Percentiles rank a stretch among this genome's conserved stretches.
phyloP scores from a whole-genome alignment of 1,140 invertebrate species.

The Cotesia typhae region DNA sequence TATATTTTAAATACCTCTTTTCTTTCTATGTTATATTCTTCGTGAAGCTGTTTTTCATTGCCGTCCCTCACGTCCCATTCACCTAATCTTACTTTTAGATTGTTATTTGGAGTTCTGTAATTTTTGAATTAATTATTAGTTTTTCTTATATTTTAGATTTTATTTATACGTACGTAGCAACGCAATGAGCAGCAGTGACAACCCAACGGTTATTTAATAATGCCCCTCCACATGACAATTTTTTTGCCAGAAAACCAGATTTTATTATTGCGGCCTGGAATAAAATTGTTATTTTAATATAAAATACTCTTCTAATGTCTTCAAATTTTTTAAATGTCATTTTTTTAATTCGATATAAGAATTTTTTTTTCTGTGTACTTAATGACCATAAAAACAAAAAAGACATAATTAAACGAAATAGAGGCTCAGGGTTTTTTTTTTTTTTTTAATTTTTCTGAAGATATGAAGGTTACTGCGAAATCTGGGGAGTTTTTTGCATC shows the following conservation, averaged over 20 bases:
- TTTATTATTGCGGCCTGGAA: constrained; percentile 86
- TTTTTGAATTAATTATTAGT: neutral
- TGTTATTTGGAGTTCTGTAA: constrained; percentile 79
- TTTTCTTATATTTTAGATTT: neutral
- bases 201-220: constrained; percentile 91
- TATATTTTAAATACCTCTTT: constrained; percentile 74
- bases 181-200: constrained; percentile 88
- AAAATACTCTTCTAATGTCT: too few species aligned
- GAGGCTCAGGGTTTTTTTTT: too few species aligned
- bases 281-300: too few species aligned
- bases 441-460: too few species aligned
- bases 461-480: too few species aligned
- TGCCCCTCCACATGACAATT: constrained; percentile 90
- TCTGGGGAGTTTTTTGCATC: too few species aligned
- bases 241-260: constrained; percentile 87
- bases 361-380: too few species aligned
- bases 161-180: constrained; percentile 78
- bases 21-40: constrained; percentile 87
- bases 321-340: constrained; percentile 23
- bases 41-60: constrained; percentile 82
- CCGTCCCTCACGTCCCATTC: constrained; percentile 90
- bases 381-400: too few species aligned
- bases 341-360: neutral
- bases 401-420: too few species aligned
- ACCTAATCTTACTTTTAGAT: constrained; percentile 85